A percentile compares a stretch with the other conserved stretches of the same genome.
Evolutionary conservation across 2,888 invertebrate species (phyloP).

Genomic region (Drosophila gaucha): DNA sequence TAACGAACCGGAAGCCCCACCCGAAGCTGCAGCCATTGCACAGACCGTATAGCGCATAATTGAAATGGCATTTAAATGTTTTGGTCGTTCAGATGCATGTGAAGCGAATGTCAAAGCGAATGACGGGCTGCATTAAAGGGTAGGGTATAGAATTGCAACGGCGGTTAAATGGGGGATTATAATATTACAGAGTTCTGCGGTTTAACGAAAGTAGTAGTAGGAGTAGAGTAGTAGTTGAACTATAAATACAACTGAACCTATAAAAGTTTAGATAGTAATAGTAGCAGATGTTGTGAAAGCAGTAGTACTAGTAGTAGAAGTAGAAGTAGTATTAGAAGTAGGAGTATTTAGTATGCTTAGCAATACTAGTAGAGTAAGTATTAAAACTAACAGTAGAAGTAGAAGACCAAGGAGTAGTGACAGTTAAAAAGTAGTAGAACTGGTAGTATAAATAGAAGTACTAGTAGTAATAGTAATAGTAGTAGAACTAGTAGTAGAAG

Average conservation of each 20-base stretch:
- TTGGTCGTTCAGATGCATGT: slow-evolving; percentile 31
- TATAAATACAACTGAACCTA: not conserved
- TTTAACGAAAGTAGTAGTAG: not conserved
- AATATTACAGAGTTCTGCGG: not conserved
- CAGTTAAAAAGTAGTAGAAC: not conserved
- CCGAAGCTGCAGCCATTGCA: slow-evolving; percentile 19
- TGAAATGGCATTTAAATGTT: slow-evolving; percentile 74
- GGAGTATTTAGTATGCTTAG: too few species aligned
- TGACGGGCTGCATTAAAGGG: slow-evolving; percentile 31
- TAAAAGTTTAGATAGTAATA: too few species aligned
- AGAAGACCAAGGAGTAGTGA: not conserved
- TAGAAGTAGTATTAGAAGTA: too few species aligned
- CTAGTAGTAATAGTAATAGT: not conserved
- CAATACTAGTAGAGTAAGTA: too few species aligned
- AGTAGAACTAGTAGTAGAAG: not conserved
- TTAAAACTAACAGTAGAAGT: not conserved
- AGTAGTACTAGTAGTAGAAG: too few species aligned
- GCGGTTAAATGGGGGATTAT: slow-evolving; percentile 9
- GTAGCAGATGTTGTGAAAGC: too few species aligned
- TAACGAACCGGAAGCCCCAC: slow-evolving; percentile 68
- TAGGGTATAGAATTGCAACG: not conserved
- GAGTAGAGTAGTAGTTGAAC: not conserved
- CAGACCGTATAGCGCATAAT: slow-evolving; percentile 53
- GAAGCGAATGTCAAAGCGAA: slow-evolving; percentile 49
- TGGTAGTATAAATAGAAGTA: not conserved